Base-by-base conservation (phyloP, 2,888 invertebrate species). In the Petrolisthes manimaculis region DNA sequence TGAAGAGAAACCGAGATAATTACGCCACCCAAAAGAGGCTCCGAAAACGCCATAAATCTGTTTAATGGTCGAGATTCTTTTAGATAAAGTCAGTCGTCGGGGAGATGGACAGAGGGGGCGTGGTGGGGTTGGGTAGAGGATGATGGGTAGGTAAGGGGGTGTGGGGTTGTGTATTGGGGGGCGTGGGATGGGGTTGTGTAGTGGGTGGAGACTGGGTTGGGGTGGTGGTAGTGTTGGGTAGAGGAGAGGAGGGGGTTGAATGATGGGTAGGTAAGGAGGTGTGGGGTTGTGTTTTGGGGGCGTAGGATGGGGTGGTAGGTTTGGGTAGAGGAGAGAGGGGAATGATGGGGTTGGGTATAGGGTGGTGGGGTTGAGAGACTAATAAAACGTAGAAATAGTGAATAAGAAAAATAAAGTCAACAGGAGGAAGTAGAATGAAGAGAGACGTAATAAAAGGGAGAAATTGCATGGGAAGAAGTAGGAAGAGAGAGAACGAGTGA, bases 81-180 rank as follows among this genome's bases (percentile, higher is more conserved):
- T 81, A 67, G 67, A 81, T 80, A 14, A 80, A 80, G 80, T n/a
- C n/a, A n/a, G n/a, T 81, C 81, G 9, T 81, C 67, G 67, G 67
- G 37, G 67, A 81, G 81, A 67, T 81, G 81, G 81, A 81, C 67
- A 67, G 21, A 54, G n/a, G 54, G 55, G 55, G 55, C 18, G 55
- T 54, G 24, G n/a, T 4, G 55, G 55, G 79, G 5, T 4, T 18
- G 55, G 5, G n/a, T 21, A 9, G 51, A 78, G 51, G 8, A 51
- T 5, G 37, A 37, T 37, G 53, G 53, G 37, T 53, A 21, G 37
- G 6, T 5, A 78, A 51, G 9, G 37, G 71, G 5, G 5, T 12
- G 71, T 18, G 71, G 71, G n/a, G 71, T 5, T 6, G n/a, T 5
- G 5, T 6, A n/a, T 71, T 12, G 71, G n/a, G 71, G 71, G n/a